phyloP scores from a whole-genome alignment of 2,888 invertebrate species.

The Didymodactylos carnosus region DNA sequence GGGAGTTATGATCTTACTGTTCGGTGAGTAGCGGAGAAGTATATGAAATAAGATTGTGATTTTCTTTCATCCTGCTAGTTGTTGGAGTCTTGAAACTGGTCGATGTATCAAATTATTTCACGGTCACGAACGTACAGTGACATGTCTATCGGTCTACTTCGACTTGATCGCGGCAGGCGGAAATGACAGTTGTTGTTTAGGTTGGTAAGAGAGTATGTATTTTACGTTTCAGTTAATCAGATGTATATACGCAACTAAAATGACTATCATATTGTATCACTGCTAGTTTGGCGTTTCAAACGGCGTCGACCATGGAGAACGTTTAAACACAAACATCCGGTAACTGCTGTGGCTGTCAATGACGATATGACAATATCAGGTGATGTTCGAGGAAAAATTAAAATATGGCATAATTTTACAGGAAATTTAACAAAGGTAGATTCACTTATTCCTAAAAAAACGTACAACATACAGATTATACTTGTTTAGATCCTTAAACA shows the following conservation, averaged over 20 bases:
- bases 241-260: too few relatives aligned
- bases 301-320: conserved; percentile 28
- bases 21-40: background rate
- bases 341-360: conserved; percentile 26
- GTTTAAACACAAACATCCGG: conserved; percentile 27
- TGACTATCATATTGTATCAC: too few relatives aligned
- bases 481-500: conserved; percentile 20
- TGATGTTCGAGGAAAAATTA: conserved; percentile 29
- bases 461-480: background rate
- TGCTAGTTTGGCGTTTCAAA: conserved; percentile 30
- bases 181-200: conserved; percentile 30
- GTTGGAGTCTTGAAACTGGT: conserved; percentile 30
- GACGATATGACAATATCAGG: conserved; percentile 27
- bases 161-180: conserved; percentile 27
- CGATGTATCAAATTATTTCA: conserved; percentile 30
- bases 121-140: conserved; percentile 31
- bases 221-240: background rate
- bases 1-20: background rate
- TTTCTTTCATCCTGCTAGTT: conserved; percentile 19
- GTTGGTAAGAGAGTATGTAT: conserved; percentile 17
- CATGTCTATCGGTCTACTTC: conserved; percentile 20
- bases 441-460: background rate
- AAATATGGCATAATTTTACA: conserved; percentile 29
- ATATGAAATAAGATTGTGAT: background rate
- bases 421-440: conserved; percentile 30